phyloP scores from a whole-genome alignment of 1,140 invertebrate species.

The Eriosoma lanigerum region DNA sequence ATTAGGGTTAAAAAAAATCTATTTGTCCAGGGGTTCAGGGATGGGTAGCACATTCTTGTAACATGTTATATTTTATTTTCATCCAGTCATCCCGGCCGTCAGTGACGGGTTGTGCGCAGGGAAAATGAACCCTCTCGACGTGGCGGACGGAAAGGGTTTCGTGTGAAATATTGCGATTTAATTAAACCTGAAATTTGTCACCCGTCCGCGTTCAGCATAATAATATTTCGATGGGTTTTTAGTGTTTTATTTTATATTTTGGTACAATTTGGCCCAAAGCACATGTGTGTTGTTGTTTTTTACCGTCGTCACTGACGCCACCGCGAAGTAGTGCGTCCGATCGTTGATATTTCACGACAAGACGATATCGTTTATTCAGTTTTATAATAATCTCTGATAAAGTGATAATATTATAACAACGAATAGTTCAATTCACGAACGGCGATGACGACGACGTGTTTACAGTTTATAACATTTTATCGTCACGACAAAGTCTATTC shows the following conservation, averaged over 20 bases:
- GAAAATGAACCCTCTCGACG: conserved; percentile 1
- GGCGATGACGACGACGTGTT: neutral
- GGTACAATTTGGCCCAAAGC: no score
- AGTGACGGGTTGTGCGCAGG: neutral
- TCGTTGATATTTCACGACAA: no score
- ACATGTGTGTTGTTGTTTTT: no score
- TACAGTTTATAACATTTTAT: no score
- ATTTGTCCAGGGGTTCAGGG: neutral
- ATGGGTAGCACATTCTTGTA: neutral
- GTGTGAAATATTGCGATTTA: conserved; percentile 38
- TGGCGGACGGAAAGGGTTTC: neutral
- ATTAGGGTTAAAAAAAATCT: conserved; percentile 15
- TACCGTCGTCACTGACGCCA: no score
- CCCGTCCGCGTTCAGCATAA: neutral
- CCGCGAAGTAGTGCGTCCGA: no score
- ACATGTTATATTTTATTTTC: conserved; percentile 12
- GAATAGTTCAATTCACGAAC: neutral
- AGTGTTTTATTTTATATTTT: no score
- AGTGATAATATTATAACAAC: neutral
- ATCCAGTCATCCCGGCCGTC: no score
- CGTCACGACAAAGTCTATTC: neutral
- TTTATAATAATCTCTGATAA: neutral
- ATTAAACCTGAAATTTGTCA: conserved; percentile 17
- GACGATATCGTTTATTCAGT: no score
- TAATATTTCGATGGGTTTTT: neutral